Evolutionary conservation across 2,888 invertebrate genomes (phyloP).

Genomic region (Protodeltote pygarga): DNA sequence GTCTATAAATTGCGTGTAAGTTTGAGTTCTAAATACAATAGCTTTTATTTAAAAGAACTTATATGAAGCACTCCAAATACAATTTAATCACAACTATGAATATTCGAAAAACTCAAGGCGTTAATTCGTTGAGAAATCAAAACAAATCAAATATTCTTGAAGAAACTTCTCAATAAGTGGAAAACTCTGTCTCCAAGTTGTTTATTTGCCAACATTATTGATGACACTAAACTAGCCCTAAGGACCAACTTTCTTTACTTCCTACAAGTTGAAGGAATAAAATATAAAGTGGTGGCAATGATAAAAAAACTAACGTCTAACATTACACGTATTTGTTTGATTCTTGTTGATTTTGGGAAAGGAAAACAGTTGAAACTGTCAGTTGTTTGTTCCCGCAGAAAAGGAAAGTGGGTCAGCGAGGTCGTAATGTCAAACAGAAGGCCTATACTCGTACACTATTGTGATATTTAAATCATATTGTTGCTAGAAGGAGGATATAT

Average conservation of each 20-base stretch:
- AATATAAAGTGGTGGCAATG: constrained; percentile 17
- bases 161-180: constrained; percentile 17
- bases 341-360: constrained; percentile 16
- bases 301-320: constrained; percentile 11
- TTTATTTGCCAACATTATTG: constrained; percentile 37
- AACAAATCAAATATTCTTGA: constrained; percentile 36
- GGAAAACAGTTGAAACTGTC: constrained; percentile 11
- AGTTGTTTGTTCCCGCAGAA: constrained; percentile 22
- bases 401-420: constrained; percentile 31
- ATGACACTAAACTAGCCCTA: constrained; percentile 21
- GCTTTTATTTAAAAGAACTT: constrained; percentile 9
- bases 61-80: constrained; percentile 7
- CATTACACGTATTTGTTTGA: constrained; percentile 21
- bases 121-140: constrained; percentile 18
- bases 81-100: constrained; percentile 29
- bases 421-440: constrained; percentile 10
- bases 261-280: constrained; percentile 16
- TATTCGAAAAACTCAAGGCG: constrained; percentile 11
- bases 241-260: constrained; percentile 26
- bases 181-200: constrained; percentile 28
- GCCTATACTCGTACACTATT: constrained; percentile 33
- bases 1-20: too few relatives aligned
- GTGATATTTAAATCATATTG: constrained; percentile 40
- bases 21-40: constrained; percentile 6
- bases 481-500: constrained; percentile 1